Evolutionary conservation across 2,113 vertebrate genomes (phyloP), one percentile per base, ranked within the genome.

Genomic region (Platichthys stellatus): DNA sequence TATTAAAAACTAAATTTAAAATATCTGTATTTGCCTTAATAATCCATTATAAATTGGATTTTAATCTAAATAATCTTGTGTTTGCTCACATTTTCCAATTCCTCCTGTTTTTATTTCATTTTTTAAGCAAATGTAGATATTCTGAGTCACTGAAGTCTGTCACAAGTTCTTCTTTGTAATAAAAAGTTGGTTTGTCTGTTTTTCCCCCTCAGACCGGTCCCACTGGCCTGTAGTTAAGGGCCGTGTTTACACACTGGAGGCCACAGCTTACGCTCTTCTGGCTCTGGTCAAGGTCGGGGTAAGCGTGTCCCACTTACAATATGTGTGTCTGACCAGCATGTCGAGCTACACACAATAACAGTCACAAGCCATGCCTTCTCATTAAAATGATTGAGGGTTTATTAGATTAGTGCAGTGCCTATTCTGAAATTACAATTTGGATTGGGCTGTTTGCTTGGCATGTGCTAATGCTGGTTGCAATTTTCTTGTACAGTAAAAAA

Each of bases 251-350:
- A 94, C 92, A 1, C 88, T 97, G 17, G 97, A 99, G 81, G 95
- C 95, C 72, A 96, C 97, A 0, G 96, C 96, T 20, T 99, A 98
- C 0, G 96, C 94, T 0, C 89, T 99, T 65, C 82, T 98, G 66
- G 95, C 96, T 35, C 88, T 97, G 70, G 70, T 98, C 72, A 82
- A 61, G 2, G 72, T 78, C 18, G 63, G 80, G 86, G 92, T 93
- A 61, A 83, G 88, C 14, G 24, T 14, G 0, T 43, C 17, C 0
- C 5, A 24, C 21, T 57, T 21, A 21, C 53, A 21, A 11, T 57
- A 13, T 21, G 2, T 57, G 23, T 23, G 21, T 24, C 23, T 56
- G n/a, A 23, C n/a, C 6, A 3, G n/a, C 49, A 51, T 51, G 15
- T 45, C 43, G 14, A 45, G 43, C 43, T 45, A 14, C 11, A 45